These are phyloP conservation scores for Cephalopachus bancanus DNA, from an alignment of 2,797 vertebrate genomes.

Conservation along the genomic window DNA sequence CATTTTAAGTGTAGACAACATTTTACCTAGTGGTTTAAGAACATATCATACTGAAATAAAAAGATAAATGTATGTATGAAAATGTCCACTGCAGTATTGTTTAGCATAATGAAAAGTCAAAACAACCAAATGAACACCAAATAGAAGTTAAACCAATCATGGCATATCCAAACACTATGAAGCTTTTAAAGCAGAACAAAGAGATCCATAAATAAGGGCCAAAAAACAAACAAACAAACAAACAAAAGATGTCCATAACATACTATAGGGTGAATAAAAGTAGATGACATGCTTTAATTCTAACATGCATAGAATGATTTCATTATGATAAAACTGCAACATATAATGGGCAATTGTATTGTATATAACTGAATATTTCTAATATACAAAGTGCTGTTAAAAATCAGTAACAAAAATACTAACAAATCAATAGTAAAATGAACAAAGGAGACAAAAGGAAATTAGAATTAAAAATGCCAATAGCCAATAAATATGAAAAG, in stretches of 20 bases:
- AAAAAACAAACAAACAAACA: neutral
- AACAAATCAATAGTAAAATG: neutral
- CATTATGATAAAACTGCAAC: neutral
- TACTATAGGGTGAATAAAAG: neutral
- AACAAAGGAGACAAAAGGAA: neutral
- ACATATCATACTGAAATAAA: neutral
- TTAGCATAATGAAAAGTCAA: conserved; percentile 17
- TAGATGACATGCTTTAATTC: neutral
- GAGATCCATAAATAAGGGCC: neutral
- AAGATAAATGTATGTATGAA: neutral
- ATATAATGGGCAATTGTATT: neutral
- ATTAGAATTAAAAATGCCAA: neutral
- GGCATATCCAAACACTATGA: neutral
- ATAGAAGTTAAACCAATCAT: neutral
- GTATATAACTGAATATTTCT: neutral
- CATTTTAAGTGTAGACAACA: neutral
- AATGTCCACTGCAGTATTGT: neutral
- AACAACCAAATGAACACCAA: conserved; percentile 14
- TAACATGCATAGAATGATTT: neutral
- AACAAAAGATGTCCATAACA: neutral
- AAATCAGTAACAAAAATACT: conserved; percentile 51
- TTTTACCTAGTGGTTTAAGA: conserved; percentile 10
- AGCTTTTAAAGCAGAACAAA: neutral
- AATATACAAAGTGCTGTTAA: neutral
- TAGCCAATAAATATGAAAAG: neutral